Evolutionary conservation across 30 jellyfish, hydroid and myxozoan species (phyloP).

Genomic region (Hydractinia echinata): DNA sequence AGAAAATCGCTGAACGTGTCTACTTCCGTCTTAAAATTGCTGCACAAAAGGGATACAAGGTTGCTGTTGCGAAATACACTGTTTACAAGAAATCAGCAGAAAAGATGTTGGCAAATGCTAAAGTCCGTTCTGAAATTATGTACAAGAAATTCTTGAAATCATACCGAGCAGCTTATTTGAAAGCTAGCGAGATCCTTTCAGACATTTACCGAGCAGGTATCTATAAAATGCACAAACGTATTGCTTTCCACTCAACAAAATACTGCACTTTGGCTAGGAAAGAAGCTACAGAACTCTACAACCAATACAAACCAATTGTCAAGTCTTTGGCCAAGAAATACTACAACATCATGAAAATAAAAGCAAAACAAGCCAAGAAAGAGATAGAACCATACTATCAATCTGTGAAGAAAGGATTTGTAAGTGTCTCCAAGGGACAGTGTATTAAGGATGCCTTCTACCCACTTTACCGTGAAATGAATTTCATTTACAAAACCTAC

Average conservation of each 20-base stretch:
- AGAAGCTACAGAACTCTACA: not conserved
- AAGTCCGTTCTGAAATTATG: not conserved
- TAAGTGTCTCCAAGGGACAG: conserved; percentile 1
- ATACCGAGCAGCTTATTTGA: not conserved
- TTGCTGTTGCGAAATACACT: not conserved
- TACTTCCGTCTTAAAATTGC: conserved; percentile 34
- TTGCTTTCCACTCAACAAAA: not conserved
- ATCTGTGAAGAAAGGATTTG: conserved; percentile 10
- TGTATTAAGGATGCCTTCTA: conserved; percentile 26
- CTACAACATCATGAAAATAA: not conserved
- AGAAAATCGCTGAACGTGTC: conserved; percentile 45
- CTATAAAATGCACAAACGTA: conserved; percentile 2
- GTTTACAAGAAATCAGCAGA: not conserved
- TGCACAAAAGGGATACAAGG: not conserved
- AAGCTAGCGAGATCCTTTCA: not conserved
- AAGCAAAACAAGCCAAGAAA: conserved; percentile 17
- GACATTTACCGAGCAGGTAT: conserved; percentile 17
- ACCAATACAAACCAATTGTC: conserved; percentile 11
- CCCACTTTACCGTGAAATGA: conserved; percentile 20
- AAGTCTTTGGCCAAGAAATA: not conserved
- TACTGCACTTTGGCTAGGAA: not conserved
- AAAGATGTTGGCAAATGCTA: not conserved
- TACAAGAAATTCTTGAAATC: conserved; percentile 4
- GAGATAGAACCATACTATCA: conserved; percentile 1
- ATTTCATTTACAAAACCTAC: conserved; percentile 2